Conservation (phyloP, 2,113 vertebrate genomes). For the Seriola aureovittata region DNA sequence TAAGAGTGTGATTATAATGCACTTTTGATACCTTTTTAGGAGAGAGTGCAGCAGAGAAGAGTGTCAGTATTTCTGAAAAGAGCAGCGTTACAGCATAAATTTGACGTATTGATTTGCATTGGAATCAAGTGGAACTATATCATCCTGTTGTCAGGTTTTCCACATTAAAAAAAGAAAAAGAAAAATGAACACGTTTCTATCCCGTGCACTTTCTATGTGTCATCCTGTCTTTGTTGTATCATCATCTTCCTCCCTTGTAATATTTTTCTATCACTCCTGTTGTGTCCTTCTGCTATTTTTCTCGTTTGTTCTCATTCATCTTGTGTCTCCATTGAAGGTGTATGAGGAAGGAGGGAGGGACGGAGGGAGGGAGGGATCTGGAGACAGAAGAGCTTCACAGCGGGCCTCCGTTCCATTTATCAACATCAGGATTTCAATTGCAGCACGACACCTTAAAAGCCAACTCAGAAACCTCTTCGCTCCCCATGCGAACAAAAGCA, state of each 20-base stretch:
- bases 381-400: conserved; percentile 70
- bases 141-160: neutral
- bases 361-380: neutral
- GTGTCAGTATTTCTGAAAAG: conserved; percentile 13
- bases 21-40: conserved; percentile 46
- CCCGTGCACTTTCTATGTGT: conserved; percentile 5
- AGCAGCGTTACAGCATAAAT: conserved; percentile 15
- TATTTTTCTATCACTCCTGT: conserved; percentile 60
- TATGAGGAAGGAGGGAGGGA: conserved; percentile 15
- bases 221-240: conserved; percentile 24
- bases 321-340: conserved; percentile 59
- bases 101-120: conserved; percentile 26
- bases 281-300: conserved; percentile 52
- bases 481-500: conserved; percentile 57
- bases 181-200: neutral
- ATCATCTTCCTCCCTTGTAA: conserved; percentile 22
- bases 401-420: conserved; percentile 70
- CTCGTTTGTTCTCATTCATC: conserved; percentile 61
- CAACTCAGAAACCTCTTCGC: conserved; percentile 53
- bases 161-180: neutral
- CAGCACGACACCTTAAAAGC: conserved; percentile 68
- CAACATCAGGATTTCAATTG: conserved; percentile 67
- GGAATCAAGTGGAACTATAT: neutral
- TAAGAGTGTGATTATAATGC: conserved; percentile 35
- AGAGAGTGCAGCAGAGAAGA: neutral